Base-by-base conservation (phyloP, 2,113 vertebrate species). In the Probosciger aterrimus region DNA sequence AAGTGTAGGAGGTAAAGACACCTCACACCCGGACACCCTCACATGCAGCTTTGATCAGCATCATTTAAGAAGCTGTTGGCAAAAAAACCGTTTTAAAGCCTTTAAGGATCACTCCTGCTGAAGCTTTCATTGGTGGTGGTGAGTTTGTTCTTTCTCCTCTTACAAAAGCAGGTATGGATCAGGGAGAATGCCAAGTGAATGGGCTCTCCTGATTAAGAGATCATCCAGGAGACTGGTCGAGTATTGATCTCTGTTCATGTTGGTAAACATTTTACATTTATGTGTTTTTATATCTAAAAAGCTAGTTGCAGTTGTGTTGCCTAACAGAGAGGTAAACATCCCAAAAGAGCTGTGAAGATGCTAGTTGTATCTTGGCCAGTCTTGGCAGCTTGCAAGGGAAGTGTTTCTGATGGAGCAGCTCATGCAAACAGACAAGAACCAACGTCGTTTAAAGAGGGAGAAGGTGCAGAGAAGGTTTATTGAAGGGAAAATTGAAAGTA, bases 281-380 rank as follows among this genome's bases (percentile, higher is more conserved):
- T n/a, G 31, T 1, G 5, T 11, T 18, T 88, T 91, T 68, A 9
- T 53, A 41, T 74, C 59, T 81, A 46, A 63, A 55, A 43, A 82
- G 7, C 14, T 57, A 20, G n/a, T 23, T 63, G 47, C 5, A 55
- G n/a, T 14, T 55, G 18, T 39, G 44, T 55, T 49, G 10, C 1
- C 8, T 52, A 23, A 52, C 4, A 67, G 80, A 10, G 50, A 69
- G 31, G 20, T 52, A 17, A 63, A 7, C 47, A 46, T 41, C 62
- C 37, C 49, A 23, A 9, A 33, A 24, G 76, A 49, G 41, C 47
- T 31, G 18, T 33, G 18, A 50, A 17, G 50, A 8, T 4, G 6
- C 0, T 4, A 25, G n/a, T 27, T 0, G 7, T 31, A 7, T 24
- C 53, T 37, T 18, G 23, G 60, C 33, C 39, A 16, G 2, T 27